Base-by-base conservation (phyloP, 2,113 vertebrate species). In the Siniperca knerii region DNA sequence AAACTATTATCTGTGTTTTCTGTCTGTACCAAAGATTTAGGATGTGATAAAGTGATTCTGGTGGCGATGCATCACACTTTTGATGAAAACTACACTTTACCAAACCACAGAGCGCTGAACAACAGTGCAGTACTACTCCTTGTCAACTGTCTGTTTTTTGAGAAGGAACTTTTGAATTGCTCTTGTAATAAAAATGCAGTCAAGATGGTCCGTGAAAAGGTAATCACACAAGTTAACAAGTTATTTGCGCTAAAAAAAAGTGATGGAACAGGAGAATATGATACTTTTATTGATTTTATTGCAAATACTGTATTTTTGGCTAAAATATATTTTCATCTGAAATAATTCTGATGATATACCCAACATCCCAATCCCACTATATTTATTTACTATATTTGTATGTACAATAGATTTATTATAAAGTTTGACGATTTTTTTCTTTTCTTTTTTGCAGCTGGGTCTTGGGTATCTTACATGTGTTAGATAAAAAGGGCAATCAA, bases 11-110 rank as follows among this genome's bases (percentile, higher is more conserved):
- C 18, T 54, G 8, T 80, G 6, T 42, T 81, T 5, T 77, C 13
- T 84, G 0, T 84, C 12, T 80, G 4, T 76, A 4, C 10, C 8
- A 58, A 68, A 84, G 33, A 12, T 0, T 0, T 0, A 40, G 40
- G 0, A 12, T 0, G 0, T 0, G 0, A 23, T 1, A 20, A 8
- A 0, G 21, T 89, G 21, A 81, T 93, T 52, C 20, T 94, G 80
- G 89, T 94, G 75, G 87, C 76, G 1, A 81, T 93, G 90, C 88
- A 92, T 81, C 91, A 91, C 83, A 91, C 90, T 0, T 86, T 76
- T n/a, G 16, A 92, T 10, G 23, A 74, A 21, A 8, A 90, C 11
- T 77, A 73, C 67, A 60, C n/a, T n/a, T 20, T 92, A 58, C 84
- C 89, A 33, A 23, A 46, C 4, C 69, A 40, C 13, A 50, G 16